Evolutionary conservation across 2,888 invertebrate genomes (phyloP), one percentile per base, ranked within the genome.

Genomic region (Drosophila lutescens): DNA sequence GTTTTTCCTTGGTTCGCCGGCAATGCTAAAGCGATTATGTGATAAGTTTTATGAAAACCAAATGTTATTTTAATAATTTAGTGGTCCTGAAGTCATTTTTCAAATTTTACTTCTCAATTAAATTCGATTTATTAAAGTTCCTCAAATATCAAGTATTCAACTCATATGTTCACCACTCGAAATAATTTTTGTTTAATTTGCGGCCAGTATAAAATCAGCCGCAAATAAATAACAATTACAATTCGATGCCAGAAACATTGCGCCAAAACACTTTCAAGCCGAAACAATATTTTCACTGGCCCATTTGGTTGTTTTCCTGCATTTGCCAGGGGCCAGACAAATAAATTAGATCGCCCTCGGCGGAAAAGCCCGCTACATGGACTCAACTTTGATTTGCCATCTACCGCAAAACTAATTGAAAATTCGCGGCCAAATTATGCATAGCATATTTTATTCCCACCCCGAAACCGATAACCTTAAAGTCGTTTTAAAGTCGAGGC

Each of bases 201-300:
- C 62, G 86, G 65, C 36, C 34, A 23, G 41, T 55, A 63, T 47
- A 44, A 63, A 77, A 88, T 88, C 83, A 68, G 79, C 86, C 84
- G 62, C 87, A 85, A 83, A 84, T 77, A 85, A 88, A 83, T 86
- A 85, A 84, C 86, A 86, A 86, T 88, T 84, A 79, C 79, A 70
- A 61, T 85, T 81, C 59, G 50, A 56, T 56, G 60, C 49, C 49
- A 44, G 17, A 50, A 71, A 76, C 63, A 63, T 72, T 70, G 59
- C 47, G 30, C 55, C 30, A 47, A 57, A 67, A 69, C 67, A 69
- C 53, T 68, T 68, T 44, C 57, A 20, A 47, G 53, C 40, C 50
- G 17, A 46, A 69, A 62, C 67, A 56, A 55, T 79, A 75, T 71
- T 76, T 65, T 63, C 38, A 26, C 50, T 26, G 41, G 38, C 69